Conservation (phyloP, 2,113 vertebrate species). For the Heptranchias perlo region DNA sequence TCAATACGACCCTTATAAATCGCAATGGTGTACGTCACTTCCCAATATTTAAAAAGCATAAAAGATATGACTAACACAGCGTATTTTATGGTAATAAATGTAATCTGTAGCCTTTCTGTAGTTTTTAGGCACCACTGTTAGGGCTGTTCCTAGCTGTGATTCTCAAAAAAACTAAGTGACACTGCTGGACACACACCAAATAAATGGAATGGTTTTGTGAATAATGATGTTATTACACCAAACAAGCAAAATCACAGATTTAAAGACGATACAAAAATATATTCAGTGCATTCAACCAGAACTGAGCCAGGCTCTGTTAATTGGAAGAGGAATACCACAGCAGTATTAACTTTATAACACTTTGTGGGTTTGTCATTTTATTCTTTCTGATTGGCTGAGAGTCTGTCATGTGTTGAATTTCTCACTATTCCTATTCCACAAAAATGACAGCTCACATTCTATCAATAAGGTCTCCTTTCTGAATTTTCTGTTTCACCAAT, state of each 20-base stretch:
- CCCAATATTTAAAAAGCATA: background rate
- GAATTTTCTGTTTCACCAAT: background rate
- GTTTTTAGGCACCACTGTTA: background rate
- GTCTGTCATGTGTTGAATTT: background rate
- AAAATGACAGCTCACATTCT: background rate
- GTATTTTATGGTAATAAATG: background rate
- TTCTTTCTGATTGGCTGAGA: background rate
- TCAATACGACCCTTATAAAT: background rate
- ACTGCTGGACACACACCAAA: background rate
- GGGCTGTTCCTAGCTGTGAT: background rate
- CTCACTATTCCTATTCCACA: background rate
- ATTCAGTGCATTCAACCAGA: background rate
- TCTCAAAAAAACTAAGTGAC: background rate
- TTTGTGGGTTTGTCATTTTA: background rate
- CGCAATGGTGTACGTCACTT: background rate
- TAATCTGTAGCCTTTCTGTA: background rate
- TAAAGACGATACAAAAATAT: background rate
- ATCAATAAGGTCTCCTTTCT: background rate
- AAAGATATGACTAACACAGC: background rate
- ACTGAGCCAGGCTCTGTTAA: background rate
- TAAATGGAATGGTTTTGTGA: background rate
- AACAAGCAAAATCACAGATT: background rate
- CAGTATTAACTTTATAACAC: background rate
- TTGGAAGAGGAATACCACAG: background rate
- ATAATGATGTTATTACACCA: background rate